phyloP scores from a whole-genome alignment of 2,113 vertebrate genomes.

The Lanius collurio region DNA sequence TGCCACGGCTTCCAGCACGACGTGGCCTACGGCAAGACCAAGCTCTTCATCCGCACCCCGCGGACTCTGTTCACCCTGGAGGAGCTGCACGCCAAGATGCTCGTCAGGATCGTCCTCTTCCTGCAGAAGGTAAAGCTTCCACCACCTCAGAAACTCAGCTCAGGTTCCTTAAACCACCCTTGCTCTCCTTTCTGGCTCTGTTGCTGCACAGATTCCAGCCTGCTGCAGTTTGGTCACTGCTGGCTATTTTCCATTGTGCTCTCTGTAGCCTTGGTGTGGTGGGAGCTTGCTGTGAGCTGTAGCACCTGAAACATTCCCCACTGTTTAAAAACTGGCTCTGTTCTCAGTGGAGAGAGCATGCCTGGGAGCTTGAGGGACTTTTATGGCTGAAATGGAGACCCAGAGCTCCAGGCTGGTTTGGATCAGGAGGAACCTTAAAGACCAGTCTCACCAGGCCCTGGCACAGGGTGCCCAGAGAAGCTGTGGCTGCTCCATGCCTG shows the following conservation, averaged over 20 bases:
- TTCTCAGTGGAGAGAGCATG: background rate
- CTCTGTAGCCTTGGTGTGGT: background rate
- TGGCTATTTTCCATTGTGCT: background rate
- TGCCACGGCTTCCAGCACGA: slow-evolving; percentile 90
- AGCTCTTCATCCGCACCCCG: slow-evolving; percentile 94
- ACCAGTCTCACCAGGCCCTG: background rate
- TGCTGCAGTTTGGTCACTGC: background rate
- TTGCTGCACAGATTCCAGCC: background rate
- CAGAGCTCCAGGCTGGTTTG: background rate
- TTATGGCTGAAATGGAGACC: background rate
- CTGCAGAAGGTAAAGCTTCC: slow-evolving; percentile 89
- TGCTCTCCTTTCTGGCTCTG: background rate
- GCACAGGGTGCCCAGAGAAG: background rate
- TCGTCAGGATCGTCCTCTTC: slow-evolving; percentile 92
- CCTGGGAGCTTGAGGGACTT: background rate
- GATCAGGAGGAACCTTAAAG: background rate
- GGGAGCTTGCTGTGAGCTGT: background rate
- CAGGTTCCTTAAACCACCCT: background rate
- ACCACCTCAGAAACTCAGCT: background rate
- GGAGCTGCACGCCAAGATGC: slow-evolving; percentile 90
- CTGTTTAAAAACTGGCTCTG: background rate
- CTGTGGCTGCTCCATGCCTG: background rate
- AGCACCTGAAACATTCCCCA: background rate
- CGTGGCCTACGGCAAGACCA: slow-evolving; percentile 92
- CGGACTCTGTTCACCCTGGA: slow-evolving; percentile 93